Evolutionary conservation across 2,888 invertebrate species (phyloP), one percentile per base, ranked within the genome.

Genomic region (Chymomyza amoena): DNA sequence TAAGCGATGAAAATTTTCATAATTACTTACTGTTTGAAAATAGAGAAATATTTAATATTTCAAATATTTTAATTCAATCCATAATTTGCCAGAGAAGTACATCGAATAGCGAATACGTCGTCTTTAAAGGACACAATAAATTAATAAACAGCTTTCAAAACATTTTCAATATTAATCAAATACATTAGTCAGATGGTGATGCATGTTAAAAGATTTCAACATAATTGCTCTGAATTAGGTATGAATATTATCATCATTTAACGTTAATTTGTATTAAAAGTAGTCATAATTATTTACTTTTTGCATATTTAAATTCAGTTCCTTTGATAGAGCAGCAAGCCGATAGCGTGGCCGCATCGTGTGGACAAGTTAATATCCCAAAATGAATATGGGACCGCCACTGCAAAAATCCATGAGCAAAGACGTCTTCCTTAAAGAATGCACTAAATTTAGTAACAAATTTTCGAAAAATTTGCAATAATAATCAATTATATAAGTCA

Each of bases 161-260:
- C n/a, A n/a, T n/a, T n/a, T n/a, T n/a, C n/a, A n/a, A n/a, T n/a
- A n/a, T n/a, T n/a, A n/a, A 59, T 64, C 32, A 5, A 28, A 1
- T 45, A 10, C 36, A 18, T 15, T 4, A 51, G 3, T 51, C 51
- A 51, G 51, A 51, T 51, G 6, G 6, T 2, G 6, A 51, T 51
- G 51, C 51, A 51, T 51, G 51, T 51, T 59, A 28, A 63, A 63
- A 16, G 20, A 16, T 52, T 63, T 63, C 63, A 63, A 32, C 54
- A 52, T 52, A 52, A 54, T 28, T 16, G 28, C 32, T 52, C 66
- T 20, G 70, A 56, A 28, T 73, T 68, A 13, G 66, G 66, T 66
- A 63, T 66, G 61, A 68, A 64, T n/a, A 39, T 54, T 57, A 51
- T 63, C 73, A 73, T 51, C 51, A 51, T 51, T 51, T n/a, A 51